These are phyloP conservation scores for Xiphias gladius DNA, from an alignment of 2,113 vertebrate genomes.

Conservation along the genomic window DNA sequence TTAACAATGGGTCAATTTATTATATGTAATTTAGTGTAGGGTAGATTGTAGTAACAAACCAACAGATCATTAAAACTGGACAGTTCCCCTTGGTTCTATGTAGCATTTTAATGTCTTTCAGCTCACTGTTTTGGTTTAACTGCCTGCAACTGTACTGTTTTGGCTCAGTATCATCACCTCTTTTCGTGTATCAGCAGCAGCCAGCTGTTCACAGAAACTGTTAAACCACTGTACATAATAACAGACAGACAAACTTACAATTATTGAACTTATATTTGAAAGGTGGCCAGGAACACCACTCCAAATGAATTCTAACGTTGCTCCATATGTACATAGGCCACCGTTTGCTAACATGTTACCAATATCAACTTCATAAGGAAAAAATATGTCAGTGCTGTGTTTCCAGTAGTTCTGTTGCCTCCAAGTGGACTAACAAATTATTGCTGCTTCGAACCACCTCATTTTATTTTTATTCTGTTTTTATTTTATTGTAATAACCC, in stretches of 20 bases:
- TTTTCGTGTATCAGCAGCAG: neutral
- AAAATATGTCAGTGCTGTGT: neutral
- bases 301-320: constrained; percentile 3
- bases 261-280: no score
- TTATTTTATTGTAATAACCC: no score
- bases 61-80: no score
- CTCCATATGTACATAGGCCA: neutral
- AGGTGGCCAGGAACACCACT: neutral
- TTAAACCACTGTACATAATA: no score
- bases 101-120: neutral
- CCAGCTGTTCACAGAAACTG: no score
- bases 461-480: no score
- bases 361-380: neutral
- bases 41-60: no score
- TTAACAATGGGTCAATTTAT: neutral
- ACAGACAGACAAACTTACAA: neutral
- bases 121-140: neutral
- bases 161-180: neutral
- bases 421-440: neutral
- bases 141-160: neutral
- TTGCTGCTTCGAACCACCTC: neutral
- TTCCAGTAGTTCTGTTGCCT: neutral
- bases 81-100: neutral
- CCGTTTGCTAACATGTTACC: neutral
- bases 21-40: neutral